Conservation (phyloP, 2,797 vertebrate genomes). For the Crocodylus rhombifer region DNA sequence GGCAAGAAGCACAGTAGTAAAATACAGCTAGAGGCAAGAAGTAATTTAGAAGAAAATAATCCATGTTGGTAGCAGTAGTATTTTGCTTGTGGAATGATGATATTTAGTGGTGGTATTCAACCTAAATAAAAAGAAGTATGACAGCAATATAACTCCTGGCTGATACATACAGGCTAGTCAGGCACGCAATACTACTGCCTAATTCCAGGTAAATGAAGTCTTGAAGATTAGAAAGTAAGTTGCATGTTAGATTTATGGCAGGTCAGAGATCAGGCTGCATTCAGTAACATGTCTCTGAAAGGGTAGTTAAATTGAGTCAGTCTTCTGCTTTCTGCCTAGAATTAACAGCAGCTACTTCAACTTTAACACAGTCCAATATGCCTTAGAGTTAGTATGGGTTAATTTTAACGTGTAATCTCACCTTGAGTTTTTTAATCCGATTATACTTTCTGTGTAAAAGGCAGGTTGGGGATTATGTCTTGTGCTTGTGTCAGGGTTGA, state of each 20-base stretch:
- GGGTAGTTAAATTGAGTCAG: constrained; percentile 19
- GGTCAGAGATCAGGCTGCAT: neutral
- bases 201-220: neutral
- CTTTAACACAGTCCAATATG: no score
- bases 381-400: no score
- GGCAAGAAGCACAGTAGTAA: neutral
- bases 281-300: constrained; percentile 34
- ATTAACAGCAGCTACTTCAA: neutral
- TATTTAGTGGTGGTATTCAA: neutral
- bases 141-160: neutral
- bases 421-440: no score
- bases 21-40: neutral
- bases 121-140: neutral
- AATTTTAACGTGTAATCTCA: no score
- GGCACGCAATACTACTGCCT: neutral
- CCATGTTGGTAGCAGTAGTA: neutral
- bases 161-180: neutral
- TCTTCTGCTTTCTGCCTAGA: constrained; percentile 46
- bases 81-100: neutral
- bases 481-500: no score
- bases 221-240: neutral
- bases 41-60: neutral
- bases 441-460: no score
- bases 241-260: constrained; percentile 34
- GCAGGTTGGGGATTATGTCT: no score